Percentiles rank a stretch among this genome's conserved stretches.
phyloP scores from a whole-genome alignment of 30 jellyfish, hydroid and myxozoan genomes.

The Turritopsis rubra region DNA sequence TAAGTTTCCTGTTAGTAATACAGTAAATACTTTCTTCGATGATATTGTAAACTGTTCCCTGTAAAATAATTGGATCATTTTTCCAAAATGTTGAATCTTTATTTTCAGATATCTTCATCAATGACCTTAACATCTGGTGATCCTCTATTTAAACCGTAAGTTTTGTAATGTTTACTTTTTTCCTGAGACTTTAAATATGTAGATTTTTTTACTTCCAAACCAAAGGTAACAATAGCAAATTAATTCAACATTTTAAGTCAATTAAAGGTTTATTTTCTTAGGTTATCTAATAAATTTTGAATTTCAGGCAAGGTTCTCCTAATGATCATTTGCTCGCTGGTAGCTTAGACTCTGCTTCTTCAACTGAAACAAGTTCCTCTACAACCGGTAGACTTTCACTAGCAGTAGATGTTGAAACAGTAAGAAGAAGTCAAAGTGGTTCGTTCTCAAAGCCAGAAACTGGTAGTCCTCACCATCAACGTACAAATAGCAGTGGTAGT shows the following conservation, averaged over 20 bases:
- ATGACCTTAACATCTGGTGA: slow-evolving; percentile 93
- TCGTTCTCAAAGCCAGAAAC: not conserved
- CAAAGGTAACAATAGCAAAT: too few species aligned
- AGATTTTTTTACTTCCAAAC: not conserved
- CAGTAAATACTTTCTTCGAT: not conserved
- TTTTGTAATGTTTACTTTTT: not conserved
- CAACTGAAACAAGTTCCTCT: not conserved
- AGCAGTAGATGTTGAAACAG: slow-evolving; percentile 5
- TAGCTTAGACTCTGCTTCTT: slow-evolving; percentile 11
- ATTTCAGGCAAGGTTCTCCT: slow-evolving; percentile 30
- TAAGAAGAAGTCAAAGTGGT: slow-evolving; percentile 6
- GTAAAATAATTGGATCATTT: too few species aligned
- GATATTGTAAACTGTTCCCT: not conserved
- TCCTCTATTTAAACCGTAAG: slow-evolving; percentile 92
- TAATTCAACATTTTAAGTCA: not conserved
- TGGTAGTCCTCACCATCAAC: slow-evolving; percentile 26
- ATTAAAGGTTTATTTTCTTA: not conserved
- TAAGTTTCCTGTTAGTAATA: slow-evolving; percentile 19
- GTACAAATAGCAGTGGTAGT: slow-evolving; percentile 36
- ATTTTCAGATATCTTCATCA: slow-evolving; percentile 26
- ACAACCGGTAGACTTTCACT: slow-evolving; percentile 19
- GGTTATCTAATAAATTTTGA: not conserved
- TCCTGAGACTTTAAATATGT: not conserved
- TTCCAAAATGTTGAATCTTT: not conserved
- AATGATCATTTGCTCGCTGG: slow-evolving; percentile 24